These are phyloP conservation scores for Mugil cephalus DNA, from an alignment of 2,113 vertebrate genomes.

Conservation along the genomic window DNA sequence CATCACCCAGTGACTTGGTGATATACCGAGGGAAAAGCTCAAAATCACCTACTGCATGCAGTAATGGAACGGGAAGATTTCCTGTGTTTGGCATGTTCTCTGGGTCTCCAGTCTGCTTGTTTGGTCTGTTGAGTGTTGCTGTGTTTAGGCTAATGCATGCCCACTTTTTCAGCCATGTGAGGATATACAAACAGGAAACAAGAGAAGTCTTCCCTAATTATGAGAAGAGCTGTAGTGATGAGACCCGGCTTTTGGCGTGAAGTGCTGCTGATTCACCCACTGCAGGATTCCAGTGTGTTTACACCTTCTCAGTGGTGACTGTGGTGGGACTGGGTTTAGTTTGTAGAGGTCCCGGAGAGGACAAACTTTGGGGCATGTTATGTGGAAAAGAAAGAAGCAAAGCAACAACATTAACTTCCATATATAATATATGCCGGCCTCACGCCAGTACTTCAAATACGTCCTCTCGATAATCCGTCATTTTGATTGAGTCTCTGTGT, in stretches of 20 bases:
- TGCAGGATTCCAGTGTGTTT: slow-evolving; percentile 33
- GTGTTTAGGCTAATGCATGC: slow-evolving; percentile 36
- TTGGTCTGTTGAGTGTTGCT: slow-evolving; percentile 36
- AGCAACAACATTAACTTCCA: background rate
- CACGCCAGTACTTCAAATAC: slow-evolving; percentile 2
- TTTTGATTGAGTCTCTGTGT: slow-evolving; percentile 40
- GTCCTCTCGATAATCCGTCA: slow-evolving; percentile 46
- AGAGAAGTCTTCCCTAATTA: slow-evolving; percentile 5
- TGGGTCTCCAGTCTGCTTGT: slow-evolving; percentile 24
- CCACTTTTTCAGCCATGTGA: slow-evolving; percentile 26
- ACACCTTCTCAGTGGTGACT: slow-evolving; percentile 24
- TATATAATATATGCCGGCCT: slow-evolving; percentile 1
- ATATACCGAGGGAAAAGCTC: slow-evolving; percentile 41
- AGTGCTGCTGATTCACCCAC: slow-evolving; percentile 33
- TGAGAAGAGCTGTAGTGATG: slow-evolving; percentile 28
- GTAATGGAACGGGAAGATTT: slow-evolving; percentile 42
- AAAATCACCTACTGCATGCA: slow-evolving; percentile 26
- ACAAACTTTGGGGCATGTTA: background rate
- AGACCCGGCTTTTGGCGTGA: background rate
- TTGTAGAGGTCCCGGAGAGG: background rate
- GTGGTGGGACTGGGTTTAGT: slow-evolving; percentile 14
- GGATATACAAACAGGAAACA: slow-evolving; percentile 16
- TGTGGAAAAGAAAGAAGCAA: background rate
- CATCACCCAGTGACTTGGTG: slow-evolving; percentile 28
- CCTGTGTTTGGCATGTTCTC: slow-evolving; percentile 43